These are phyloP conservation scores for Muscicapa striata DNA, from an alignment of 2,797 vertebrate genomes.

Conservation along the genomic window DNA sequence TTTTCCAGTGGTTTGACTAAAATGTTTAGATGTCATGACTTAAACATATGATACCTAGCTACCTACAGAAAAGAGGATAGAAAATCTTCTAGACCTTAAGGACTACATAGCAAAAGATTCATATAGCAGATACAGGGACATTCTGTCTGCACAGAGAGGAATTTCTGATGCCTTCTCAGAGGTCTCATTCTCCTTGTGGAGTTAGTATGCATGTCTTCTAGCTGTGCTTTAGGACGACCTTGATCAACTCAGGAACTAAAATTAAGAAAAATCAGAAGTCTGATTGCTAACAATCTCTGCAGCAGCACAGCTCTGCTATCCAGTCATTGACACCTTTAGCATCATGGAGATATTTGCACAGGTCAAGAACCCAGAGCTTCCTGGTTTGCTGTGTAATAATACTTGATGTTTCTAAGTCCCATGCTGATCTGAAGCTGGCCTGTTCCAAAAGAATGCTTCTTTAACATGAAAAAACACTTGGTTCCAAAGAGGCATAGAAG, in stretches of 20 bases:
- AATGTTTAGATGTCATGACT: not conserved
- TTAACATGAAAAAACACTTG: not conserved
- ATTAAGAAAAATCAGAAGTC: not conserved
- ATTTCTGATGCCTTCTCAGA: not conserved
- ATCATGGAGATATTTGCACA: not conserved
- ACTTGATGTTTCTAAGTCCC: not conserved
- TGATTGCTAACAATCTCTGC: not conserved
- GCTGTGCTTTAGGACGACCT: not conserved
- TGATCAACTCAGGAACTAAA: not conserved
- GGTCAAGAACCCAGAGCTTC: not conserved
- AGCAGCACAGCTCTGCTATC: not conserved
- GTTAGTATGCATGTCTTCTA: not conserved
- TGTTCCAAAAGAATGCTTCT: not conserved
- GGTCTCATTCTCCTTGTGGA: not conserved
- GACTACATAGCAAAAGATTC: not conserved
- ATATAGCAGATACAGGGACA: not conserved
- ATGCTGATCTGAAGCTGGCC: not conserved
- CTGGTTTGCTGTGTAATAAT: not conserved
- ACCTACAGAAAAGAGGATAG: not conserved
- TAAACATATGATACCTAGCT: not conserved
- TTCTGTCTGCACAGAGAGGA: accelerated
- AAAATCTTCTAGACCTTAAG: not conserved
- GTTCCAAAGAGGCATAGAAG: not conserved
- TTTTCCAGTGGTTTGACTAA: not conserved
- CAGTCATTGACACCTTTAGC: not conserved